phyloP scores from a whole-genome alignment of 2,113 vertebrate species.

The Haemorhous mexicanus region DNA sequence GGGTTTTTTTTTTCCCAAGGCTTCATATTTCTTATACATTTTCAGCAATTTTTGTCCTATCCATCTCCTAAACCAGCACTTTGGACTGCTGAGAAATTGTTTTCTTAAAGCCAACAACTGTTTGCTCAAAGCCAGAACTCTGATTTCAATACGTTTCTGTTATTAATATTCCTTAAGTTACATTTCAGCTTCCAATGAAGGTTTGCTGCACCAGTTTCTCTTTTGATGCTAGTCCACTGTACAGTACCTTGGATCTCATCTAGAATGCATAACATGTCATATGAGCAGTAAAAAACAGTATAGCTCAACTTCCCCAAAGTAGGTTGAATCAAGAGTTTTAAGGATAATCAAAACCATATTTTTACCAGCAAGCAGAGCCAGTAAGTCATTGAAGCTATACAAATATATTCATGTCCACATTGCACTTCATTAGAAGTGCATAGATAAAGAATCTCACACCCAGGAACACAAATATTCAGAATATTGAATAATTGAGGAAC shows the following conservation, averaged over 20 bases:
- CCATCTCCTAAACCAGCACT: not conserved
- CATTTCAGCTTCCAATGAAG: slow-evolving; percentile 29
- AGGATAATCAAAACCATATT: slow-evolving; percentile 71
- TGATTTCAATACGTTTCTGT: slow-evolving; percentile 43
- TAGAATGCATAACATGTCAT: slow-evolving; percentile 32
- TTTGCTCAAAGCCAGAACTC: slow-evolving; percentile 44
- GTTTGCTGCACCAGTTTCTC: slow-evolving; percentile 5
- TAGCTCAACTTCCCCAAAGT: slow-evolving; percentile 54
- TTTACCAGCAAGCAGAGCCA: slow-evolving; percentile 59
- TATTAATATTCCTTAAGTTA: slow-evolving; percentile 57
- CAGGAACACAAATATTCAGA: not conserved
- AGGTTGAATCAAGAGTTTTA: slow-evolving; percentile 62
- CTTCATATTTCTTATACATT: slow-evolving; percentile 2
- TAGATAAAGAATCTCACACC: slow-evolving; percentile 23
- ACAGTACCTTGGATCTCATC: slow-evolving; percentile 22
- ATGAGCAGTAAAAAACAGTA: slow-evolving; percentile 45
- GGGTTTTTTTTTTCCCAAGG: not conserved
- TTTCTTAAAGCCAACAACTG: slow-evolving; percentile 31
- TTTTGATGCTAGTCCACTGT: slow-evolving; percentile 1
- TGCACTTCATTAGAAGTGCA: slow-evolving; percentile 47
- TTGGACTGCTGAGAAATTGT: not conserved
- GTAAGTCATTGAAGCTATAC: slow-evolving; percentile 52
- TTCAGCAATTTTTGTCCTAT: not conserved
- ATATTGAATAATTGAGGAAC: not conserved
- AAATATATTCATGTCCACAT: slow-evolving; percentile 31